Percentiles rank a stretch among this genome's conserved stretches.
Evolutionary conservation across 1,140 invertebrate genomes (phyloP).

Genomic region (Tetraneura akinire): DNA sequence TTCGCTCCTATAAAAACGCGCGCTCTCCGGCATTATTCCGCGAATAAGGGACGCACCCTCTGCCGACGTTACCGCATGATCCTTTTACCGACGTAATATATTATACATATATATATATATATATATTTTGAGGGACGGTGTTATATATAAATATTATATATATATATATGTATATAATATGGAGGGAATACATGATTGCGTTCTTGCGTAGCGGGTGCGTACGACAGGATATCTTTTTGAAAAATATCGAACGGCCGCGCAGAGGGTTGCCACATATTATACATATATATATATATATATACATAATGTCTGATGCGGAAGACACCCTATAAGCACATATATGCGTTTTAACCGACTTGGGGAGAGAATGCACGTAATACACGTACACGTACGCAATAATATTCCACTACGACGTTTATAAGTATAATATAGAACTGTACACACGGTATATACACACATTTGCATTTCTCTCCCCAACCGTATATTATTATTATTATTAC

Average conservation of each 20-base stretch:
- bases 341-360: neutral
- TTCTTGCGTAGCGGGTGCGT: constrained; percentile 30
- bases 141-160: neutral
- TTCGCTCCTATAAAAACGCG: constrained; percentile 48
- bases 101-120: too few relatives aligned
- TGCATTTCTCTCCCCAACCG: constrained; percentile 36
- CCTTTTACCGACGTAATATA: constrained; percentile 15
- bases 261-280: neutral
- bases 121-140: too few relatives aligned
- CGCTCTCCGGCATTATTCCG: constrained; percentile 21
- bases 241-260: neutral
- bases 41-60: constrained; percentile 38
- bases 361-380: neutral
- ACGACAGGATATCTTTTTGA: constrained; percentile 21
- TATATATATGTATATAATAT: neutral
- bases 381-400: neutral
- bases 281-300: too few relatives aligned
- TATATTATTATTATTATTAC: too few relatives aligned
- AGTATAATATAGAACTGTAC: neutral
- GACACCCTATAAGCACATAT: neutral
- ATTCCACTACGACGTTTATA: neutral
- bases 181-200: constrained; percentile 42
- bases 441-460: too few relatives aligned
- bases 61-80: neutral
- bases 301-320: too few relatives aligned